phyloP scores from a whole-genome alignment of 2,888 invertebrate species.

The Argyresthia albistria region DNA sequence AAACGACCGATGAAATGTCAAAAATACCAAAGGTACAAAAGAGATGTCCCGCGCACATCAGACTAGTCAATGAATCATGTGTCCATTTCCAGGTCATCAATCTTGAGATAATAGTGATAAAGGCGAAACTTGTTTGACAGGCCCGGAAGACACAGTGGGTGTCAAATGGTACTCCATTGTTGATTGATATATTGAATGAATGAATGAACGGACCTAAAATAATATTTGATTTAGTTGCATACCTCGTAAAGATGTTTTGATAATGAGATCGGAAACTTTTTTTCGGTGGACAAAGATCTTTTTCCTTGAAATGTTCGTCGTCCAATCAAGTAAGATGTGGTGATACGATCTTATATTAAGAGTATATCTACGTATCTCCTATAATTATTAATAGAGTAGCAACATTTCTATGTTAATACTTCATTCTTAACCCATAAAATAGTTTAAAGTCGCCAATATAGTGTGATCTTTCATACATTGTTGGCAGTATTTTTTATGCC shows the following conservation, averaged over 20 bases:
- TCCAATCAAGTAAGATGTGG: no score
- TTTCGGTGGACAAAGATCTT: not conserved
- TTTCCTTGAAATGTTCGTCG: no score
- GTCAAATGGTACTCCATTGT: not conserved
- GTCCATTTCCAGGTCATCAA: not conserved
- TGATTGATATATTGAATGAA: not conserved
- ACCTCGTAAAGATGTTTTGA: not conserved
- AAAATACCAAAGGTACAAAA: slow-evolving; percentile 1
- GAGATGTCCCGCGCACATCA: not conserved
- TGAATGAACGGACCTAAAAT: not conserved
- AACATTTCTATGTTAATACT: no score
- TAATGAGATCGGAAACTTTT: not conserved
- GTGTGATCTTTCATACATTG: not conserved
- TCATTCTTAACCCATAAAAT: not conserved
- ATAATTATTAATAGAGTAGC: no score
- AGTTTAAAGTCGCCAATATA: not conserved
- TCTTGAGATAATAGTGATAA: no score
- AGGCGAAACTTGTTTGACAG: no score
- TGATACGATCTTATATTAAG: no score
- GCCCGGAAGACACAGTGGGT: not conserved
- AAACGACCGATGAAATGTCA: slow-evolving; percentile 1
- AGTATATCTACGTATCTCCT: no score
- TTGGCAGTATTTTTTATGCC: not conserved
- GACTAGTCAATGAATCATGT: not conserved
- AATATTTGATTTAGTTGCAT: slow-evolving; percentile 1